Percentiles rank a stretch among this genome's conserved stretches.
phyloP scores from a whole-genome alignment of 2,113 vertebrate species.

The Apeltes quadracus region DNA sequence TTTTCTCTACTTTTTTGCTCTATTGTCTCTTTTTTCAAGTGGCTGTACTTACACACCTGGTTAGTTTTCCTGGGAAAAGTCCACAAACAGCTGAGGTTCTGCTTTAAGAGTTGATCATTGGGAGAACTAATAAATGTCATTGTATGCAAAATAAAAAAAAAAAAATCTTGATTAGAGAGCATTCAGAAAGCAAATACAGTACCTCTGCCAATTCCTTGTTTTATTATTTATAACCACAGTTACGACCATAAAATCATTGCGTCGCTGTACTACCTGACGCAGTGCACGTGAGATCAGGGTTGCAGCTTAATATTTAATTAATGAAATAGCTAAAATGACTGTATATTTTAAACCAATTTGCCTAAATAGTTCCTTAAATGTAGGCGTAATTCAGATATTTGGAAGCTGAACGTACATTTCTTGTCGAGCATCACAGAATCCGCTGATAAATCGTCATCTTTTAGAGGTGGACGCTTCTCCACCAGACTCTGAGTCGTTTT shows the following conservation, averaged over 20 bases:
- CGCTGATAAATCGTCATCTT: no score
- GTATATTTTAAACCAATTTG: neutral
- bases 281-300: neutral
- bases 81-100: slow-evolving; percentile 25
- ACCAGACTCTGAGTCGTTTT: slow-evolving; percentile 31
- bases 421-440: no score
- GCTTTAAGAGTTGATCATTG: slow-evolving; percentile 4
- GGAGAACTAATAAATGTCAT: slow-evolving; percentile 17
- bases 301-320: neutral
- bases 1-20: slow-evolving; percentile 26
- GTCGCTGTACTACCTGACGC: neutral
- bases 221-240: neutral
- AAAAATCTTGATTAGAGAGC: neutral
- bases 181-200: neutral
- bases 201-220: neutral
- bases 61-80: slow-evolving; percentile 38
- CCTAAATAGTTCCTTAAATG: neutral
- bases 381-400: neutral
- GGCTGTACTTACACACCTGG: slow-evolving; percentile 48
- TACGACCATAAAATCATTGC: neutral
- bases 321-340: no score
- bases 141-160: neutral
- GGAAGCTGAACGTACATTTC: neutral
- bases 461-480: slow-evolving; percentile 24
- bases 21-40: slow-evolving; percentile 64